These are phyloP conservation scores for Coreoperca whiteheadi DNA, from an alignment of 2,113 vertebrate genomes.

Conservation along the genomic window DNA sequence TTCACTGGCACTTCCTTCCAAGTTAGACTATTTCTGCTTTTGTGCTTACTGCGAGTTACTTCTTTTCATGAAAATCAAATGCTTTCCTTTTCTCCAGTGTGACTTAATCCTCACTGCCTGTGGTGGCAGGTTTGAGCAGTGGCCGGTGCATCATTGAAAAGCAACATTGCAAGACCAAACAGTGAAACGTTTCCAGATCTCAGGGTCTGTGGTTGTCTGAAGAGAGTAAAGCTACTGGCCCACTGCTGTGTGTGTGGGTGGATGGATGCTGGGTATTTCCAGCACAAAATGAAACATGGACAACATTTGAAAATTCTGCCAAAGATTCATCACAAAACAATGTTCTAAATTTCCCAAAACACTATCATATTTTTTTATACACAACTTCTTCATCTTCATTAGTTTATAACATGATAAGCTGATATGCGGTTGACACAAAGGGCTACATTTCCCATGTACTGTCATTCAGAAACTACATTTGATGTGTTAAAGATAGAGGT, in stretches of 20 bases:
- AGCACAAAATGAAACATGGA: constrained; percentile 34
- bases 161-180: constrained; percentile 39
- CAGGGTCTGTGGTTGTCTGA: constrained; percentile 41
- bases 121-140: constrained; percentile 33
- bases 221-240: constrained; percentile 7
- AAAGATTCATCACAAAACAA: constrained; percentile 26
- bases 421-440: neutral
- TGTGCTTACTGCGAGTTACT: neutral
- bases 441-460: neutral
- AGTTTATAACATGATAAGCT: constrained; percentile 7
- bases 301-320: constrained; percentile 21
- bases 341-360: constrained; percentile 9
- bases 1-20: constrained; percentile 8
- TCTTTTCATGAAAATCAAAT: constrained; percentile 33
- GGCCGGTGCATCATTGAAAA: constrained; percentile 20
- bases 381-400: neutral
- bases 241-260: constrained; percentile 19
- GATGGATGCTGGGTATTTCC: constrained; percentile 33
- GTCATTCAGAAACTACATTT: constrained; percentile 32
- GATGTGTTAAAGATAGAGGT: constrained; percentile 7
- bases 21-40: neutral
- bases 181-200: constrained; percentile 32
- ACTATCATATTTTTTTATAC: constrained; percentile 1
- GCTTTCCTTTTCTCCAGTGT: neutral
- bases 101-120: constrained; percentile 7